These are phyloP conservation scores for Macrosiphum euphorbiae DNA, from an alignment of 2,888 invertebrate species.

Conservation along the genomic window DNA sequence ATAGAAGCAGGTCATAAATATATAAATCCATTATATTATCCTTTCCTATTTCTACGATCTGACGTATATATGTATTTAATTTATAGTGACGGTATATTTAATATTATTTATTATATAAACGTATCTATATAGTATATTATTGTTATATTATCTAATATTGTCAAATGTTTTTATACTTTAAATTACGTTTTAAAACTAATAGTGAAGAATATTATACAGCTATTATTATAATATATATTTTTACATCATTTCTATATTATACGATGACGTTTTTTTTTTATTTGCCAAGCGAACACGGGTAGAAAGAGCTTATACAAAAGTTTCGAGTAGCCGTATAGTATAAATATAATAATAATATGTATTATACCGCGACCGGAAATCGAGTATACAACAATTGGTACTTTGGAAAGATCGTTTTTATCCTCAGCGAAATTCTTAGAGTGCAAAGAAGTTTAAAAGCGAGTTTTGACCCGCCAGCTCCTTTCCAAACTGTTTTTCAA, in stretches of 20 bases:
- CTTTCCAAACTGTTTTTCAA: background rate
- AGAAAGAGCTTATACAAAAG: background rate
- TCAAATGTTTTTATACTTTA: background rate
- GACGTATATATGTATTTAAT: background rate
- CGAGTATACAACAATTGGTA: background rate
- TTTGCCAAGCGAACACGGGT: background rate
- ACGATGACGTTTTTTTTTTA: background rate
- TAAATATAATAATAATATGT: background rate
- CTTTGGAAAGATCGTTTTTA: slow-evolving; percentile 2
- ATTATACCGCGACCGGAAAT: background rate
- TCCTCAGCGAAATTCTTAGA: background rate
- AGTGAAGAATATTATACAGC: background rate
- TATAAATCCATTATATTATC: background rate
- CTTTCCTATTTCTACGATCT: background rate
- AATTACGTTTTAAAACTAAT: background rate
- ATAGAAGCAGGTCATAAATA: background rate
- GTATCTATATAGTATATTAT: background rate
- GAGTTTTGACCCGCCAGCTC: background rate
- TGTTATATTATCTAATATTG: background rate
- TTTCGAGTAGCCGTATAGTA: background rate
- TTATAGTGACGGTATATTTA: background rate
- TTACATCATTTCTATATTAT: background rate
- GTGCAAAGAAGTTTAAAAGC: background rate
- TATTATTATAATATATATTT: background rate
- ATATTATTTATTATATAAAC: slow-evolving; percentile 1